Evolutionary conservation across 2,888 invertebrate genomes (phyloP).

Genomic region (Trachelus tabidus): DNA sequence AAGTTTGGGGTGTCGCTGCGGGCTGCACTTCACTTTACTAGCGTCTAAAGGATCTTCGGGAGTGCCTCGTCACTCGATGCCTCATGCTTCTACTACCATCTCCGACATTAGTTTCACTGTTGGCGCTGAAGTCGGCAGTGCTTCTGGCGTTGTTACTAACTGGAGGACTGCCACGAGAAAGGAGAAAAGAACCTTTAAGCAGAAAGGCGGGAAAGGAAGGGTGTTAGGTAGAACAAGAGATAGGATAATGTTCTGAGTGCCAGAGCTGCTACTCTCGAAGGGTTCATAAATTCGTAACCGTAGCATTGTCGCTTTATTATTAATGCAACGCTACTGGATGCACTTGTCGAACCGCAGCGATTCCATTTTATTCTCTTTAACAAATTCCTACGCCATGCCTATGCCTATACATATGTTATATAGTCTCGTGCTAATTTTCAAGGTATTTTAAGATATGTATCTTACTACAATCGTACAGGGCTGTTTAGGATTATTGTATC

Average conservation of each 20-base stretch:
- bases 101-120: neutral
- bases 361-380: neutral
- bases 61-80: neutral
- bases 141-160: neutral
- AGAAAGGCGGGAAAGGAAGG: neutral
- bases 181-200: neutral
- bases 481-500: neutral
- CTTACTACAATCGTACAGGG: neutral
- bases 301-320: neutral
- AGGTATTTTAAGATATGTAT: neutral
- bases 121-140: neutral
- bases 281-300: neutral
- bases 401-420: neutral
- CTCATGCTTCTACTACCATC: neutral
- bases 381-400: neutral
- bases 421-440: neutral
- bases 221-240: neutral
- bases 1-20: slow-evolving; percentile 19
- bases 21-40: slow-evolving; percentile 18
- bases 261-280: neutral
- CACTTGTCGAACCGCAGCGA: neutral
- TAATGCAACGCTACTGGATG: neutral
- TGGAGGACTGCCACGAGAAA: neutral
- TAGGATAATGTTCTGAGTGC: neutral
- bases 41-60: neutral